phyloP scores from a whole-genome alignment of 2,113 vertebrate genomes.

The Sebastes fasciatus region DNA sequence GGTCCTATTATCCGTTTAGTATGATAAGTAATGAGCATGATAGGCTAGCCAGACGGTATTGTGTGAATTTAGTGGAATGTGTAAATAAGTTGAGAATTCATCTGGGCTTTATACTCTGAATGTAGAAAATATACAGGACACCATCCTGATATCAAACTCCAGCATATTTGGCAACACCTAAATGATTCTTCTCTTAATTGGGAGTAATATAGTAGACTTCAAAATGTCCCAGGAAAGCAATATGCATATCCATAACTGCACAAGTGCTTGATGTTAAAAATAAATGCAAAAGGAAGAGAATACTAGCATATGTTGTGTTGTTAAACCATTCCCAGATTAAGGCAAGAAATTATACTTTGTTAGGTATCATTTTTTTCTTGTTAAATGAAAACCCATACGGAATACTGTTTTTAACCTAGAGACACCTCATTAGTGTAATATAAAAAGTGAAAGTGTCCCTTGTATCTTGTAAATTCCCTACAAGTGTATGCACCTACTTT shows the following conservation, averaged over 20 bases:
- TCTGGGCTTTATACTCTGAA: not conserved
- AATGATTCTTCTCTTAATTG: not conserved
- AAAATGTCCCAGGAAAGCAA: slow-evolving; percentile 10
- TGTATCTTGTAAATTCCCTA: slow-evolving; percentile 8
- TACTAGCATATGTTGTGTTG: not conserved
- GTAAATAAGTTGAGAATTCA: no score
- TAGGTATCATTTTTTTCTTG: not conserved
- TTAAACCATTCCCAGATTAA: not conserved
- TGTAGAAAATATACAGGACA: slow-evolving; percentile 7
- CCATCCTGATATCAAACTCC: slow-evolving; percentile 1
- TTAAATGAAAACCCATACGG: not conserved
- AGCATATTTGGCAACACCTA: not conserved
- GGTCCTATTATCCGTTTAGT: no score
- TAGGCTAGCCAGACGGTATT: no score
- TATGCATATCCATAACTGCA: not conserved
- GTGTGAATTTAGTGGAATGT: no score
- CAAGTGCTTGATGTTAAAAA: slow-evolving; percentile 6
- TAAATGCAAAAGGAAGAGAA: not conserved
- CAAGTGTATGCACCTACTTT: slow-evolving; percentile 8
- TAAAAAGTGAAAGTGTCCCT: slow-evolving; percentile 7
- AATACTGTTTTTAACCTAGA: not conserved
- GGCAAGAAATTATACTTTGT: not conserved
- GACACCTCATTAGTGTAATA: slow-evolving; percentile 20
- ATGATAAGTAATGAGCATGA: no score
- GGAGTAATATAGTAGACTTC: not conserved